Percentiles rank a stretch among this genome's conserved stretches.
These are phyloP conservation scores for Pectinophora gossypiella DNA, from an alignment of 1,140 invertebrate species.

Conservation along the genomic window DNA sequence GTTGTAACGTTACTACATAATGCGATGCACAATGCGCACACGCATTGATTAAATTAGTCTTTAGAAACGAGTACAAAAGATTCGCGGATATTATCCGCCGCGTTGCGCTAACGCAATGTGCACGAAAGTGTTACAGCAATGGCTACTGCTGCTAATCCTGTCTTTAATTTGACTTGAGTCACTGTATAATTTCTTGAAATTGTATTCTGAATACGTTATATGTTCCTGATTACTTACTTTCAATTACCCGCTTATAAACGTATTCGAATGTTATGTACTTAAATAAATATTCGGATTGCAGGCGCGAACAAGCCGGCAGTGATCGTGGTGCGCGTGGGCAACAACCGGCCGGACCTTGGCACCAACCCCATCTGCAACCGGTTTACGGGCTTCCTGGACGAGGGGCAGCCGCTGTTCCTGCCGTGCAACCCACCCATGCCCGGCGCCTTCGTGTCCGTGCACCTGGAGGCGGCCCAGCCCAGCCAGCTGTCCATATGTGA, in stretches of 20 bases:
- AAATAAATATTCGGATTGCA: conserved; percentile 22
- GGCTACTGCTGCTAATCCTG: no score
- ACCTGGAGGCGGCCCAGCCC: conserved; percentile 84
- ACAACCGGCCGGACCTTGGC: conserved; percentile 94
- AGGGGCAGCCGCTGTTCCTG: conserved; percentile 93
- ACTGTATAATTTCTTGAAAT: no score
- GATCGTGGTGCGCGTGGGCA: conserved; percentile 93
- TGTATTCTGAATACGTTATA: no score
- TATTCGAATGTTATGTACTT: no score
- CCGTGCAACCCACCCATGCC: conserved; percentile 97
- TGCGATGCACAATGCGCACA: not conserved
- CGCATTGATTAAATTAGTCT: not conserved
- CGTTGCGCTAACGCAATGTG: not conserved
- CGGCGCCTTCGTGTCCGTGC: conserved; percentile 94
- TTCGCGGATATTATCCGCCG: not conserved
- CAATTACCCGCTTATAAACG: no score
- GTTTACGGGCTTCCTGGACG: conserved; percentile 90
- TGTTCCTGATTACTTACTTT: no score
- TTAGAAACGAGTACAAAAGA: not conserved
- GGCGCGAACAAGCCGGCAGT: conserved; percentile 82
- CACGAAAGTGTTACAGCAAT: no score
- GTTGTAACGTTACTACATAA: not conserved
- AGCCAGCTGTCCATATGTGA: conserved; percentile 94
- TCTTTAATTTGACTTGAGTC: no score
- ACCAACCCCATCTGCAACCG: conserved; percentile 95